Conservation (phyloP, 2,113 vertebrate genomes). For the Pycnonotus jocosus region DNA sequence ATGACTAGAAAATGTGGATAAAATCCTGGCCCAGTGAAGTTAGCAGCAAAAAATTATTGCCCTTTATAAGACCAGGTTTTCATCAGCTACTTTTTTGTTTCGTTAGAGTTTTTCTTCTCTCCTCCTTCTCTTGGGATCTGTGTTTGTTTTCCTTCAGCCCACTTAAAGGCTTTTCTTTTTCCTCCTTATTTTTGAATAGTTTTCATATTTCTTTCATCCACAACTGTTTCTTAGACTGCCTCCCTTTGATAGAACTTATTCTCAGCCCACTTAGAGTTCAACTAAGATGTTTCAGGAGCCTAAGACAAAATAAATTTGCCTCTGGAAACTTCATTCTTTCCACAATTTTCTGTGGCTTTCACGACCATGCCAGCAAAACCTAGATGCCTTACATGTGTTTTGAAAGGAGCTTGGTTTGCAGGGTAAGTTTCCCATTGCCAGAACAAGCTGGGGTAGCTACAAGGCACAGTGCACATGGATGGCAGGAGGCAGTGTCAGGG, state of each 20-base stretch:
- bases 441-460: not conserved
- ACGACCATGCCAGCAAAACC: not conserved
- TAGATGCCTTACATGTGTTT: not conserved
- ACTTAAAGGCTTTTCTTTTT: not conserved
- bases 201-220: constrained; percentile 26
- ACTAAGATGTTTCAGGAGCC: not conserved
- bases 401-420: not conserved
- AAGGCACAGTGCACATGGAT: not conserved
- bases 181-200: not conserved
- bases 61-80: not conserved
- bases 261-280: not conserved
- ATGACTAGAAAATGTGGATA: not conserved
- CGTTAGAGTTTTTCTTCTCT: not conserved
- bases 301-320: constrained; percentile 32
- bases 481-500: not conserved
- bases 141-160: constrained; percentile 35
- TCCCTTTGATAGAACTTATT: not conserved
- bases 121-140: not conserved
- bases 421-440: not conserved
- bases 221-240: constrained; percentile 13
- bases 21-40: not conserved
- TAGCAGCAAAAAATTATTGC: not conserved
- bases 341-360: constrained; percentile 38
- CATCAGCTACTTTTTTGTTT: not conserved
- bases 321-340: constrained; percentile 44